Conservation (phyloP, 2,888 invertebrate genomes). For the Nomada fabriciana region DNA sequence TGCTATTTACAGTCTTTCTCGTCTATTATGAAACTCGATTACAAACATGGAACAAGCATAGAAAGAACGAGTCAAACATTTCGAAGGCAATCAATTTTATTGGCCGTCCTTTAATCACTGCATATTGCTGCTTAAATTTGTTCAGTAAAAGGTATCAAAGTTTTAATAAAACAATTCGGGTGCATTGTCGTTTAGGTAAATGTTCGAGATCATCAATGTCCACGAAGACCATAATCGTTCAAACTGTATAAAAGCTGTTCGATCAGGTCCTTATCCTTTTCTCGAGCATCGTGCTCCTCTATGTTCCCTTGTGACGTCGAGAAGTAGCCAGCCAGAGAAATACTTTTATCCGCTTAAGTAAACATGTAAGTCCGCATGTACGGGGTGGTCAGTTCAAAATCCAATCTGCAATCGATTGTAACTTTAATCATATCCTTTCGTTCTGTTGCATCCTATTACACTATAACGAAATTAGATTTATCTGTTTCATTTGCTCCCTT, state of each 20-base stretch:
- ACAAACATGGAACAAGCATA: no score
- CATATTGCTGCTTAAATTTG: no score
- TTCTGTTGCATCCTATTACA: no score
- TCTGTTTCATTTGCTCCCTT: no score
- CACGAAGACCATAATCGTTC: constrained; percentile 48
- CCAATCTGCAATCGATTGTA: constrained; percentile 2
- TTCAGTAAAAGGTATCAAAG: no score
- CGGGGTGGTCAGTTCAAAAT: constrained; percentile 4
- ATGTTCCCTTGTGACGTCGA: constrained; percentile 56
- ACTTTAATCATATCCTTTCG: no score
- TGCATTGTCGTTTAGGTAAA: constrained; percentile 24
- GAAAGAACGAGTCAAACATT: no score
- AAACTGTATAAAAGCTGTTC: constrained; percentile 54
- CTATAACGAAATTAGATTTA: no score
- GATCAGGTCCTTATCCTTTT: constrained; percentile 49
- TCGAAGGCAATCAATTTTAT: no score
- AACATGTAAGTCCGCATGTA: constrained; percentile 15
- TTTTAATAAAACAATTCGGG: background rate
- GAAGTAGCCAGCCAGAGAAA: constrained; percentile 51
- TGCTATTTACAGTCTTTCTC: no score
- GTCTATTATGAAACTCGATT: no score
- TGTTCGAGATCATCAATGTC: constrained; percentile 37
- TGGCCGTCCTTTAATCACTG: no score
- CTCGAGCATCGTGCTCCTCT: constrained; percentile 51
- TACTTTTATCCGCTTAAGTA: constrained; percentile 52